A percentile compares a stretch with the other conserved stretches of the same genome.
phyloP scores from a whole-genome alignment of 2,888 invertebrate genomes.

The Pyrrhia umbra region DNA sequence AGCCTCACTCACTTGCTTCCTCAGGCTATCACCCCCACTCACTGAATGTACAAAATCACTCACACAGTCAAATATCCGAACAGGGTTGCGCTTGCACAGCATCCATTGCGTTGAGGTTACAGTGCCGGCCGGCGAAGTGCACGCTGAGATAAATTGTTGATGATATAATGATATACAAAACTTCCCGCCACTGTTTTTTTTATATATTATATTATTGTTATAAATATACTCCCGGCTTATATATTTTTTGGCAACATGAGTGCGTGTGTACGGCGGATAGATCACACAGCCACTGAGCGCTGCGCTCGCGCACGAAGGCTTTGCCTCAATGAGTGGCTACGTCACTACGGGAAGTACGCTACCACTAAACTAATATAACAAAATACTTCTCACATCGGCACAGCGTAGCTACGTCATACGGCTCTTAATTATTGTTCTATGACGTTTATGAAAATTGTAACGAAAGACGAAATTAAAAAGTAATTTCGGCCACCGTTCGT shows the following conservation, averaged over 20 bases:
- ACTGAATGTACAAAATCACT: slow-evolving; percentile 82
- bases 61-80: slow-evolving; percentile 79
- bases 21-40: slow-evolving; percentile 74
- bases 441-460: slow-evolving; percentile 68
- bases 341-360: slow-evolving; percentile 89
- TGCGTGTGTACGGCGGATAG: slow-evolving; percentile 88
- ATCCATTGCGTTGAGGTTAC: slow-evolving; percentile 78
- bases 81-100: slow-evolving; percentile 75
- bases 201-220: slow-evolving; percentile 27
- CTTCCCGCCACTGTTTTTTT: slow-evolving; percentile 31
- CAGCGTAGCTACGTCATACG: slow-evolving; percentile 74
- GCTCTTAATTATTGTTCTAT: slow-evolving; percentile 75
- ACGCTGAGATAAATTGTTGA: slow-evolving; percentile 62
- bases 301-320: slow-evolving; percentile 79
- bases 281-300: slow-evolving; percentile 87
- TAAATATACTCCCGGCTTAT: slow-evolving; percentile 35
- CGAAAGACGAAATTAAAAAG: slow-evolving; percentile 68
- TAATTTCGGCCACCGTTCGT: slow-evolving; percentile 51
- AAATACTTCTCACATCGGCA: slow-evolving; percentile 77
- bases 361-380: slow-evolving; percentile 80
- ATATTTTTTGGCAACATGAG: slow-evolving; percentile 73
- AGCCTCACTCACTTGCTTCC: slow-evolving; percentile 80
- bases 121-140: slow-evolving; percentile 65
- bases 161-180: slow-evolving; percentile 43
- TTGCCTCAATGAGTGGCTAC: slow-evolving; percentile 85